These are phyloP conservation scores for Turdus rufiventris DNA, from an alignment of 2,113 vertebrate genomes.

Conservation along the genomic window DNA sequence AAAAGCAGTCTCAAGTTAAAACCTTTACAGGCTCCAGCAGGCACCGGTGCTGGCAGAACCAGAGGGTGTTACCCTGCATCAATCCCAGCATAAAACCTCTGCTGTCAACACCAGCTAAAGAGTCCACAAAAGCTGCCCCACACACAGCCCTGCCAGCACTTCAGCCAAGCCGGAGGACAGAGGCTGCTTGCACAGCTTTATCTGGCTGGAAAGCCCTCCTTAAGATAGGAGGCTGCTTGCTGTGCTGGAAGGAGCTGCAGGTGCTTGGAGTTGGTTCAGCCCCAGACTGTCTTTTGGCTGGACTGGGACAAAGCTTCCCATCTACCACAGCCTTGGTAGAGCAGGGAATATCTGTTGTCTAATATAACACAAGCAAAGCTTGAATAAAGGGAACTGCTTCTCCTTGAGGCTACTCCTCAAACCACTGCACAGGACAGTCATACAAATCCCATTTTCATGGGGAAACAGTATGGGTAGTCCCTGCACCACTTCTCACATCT, in stretches of 20 bases:
- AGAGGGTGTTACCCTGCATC: neutral
- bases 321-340: neutral
- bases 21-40: neutral
- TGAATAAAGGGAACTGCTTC: neutral
- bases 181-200: neutral
- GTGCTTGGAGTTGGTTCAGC: neutral
- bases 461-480: neutral
- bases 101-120: conserved; percentile 32
- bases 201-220: conserved; percentile 16
- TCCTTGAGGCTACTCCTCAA: neutral
- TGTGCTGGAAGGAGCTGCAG: neutral
- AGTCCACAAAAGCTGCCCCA: neutral
- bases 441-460: neutral
- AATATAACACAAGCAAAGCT: neutral
- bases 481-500: neutral
- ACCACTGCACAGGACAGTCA: neutral
- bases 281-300: neutral
- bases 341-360: neutral
- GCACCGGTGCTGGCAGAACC: neutral
- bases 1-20: neutral
- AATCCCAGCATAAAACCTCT: neutral
- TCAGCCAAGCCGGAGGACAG: neutral
- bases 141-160: neutral
- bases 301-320: neutral
- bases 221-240: neutral